Evolutionary conservation across 1,140 invertebrate genomes (phyloP).

Genomic region (Asobara japonica): DNA sequence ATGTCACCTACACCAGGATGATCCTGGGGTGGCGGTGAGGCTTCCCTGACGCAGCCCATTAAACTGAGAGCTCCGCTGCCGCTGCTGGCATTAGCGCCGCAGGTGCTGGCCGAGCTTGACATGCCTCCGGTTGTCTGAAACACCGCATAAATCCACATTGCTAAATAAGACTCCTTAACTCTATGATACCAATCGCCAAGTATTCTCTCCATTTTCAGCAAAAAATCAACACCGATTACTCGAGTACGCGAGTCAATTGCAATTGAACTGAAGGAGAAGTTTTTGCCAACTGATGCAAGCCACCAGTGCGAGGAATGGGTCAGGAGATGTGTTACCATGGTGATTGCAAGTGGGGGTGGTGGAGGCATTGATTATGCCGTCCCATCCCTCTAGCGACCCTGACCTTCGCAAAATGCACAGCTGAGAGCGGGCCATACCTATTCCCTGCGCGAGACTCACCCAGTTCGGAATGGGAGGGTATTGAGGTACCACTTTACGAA

Average conservation of each 20-base stretch:
- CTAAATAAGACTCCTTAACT: slow-evolving; percentile 49
- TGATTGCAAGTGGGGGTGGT: slow-evolving; percentile 50
- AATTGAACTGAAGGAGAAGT: neutral
- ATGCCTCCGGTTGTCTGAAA: slow-evolving; percentile 53
- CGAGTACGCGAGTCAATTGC: neutral
- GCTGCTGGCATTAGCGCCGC: slow-evolving; percentile 37
- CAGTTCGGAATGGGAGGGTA: neutral
- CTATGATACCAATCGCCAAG: slow-evolving; percentile 45
- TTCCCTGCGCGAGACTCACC: neutral
- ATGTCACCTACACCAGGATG: slow-evolving; percentile 43
- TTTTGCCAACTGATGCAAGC: neutral
- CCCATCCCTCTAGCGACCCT: slow-evolving; percentile 41
- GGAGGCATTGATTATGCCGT: slow-evolving; percentile 53
- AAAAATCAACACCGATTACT: neutral
- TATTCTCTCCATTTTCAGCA: slow-evolving; percentile 28
- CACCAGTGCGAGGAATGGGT: slow-evolving; percentile 42
- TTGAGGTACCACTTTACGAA: neutral
- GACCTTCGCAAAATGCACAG: slow-evolving; percentile 39
- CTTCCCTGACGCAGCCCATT: slow-evolving; percentile 66
- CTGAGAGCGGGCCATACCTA: slow-evolving; percentile 13
- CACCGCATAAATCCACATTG: slow-evolving; percentile 50
- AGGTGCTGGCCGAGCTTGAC: slow-evolving; percentile 52
- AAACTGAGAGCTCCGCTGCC: slow-evolving; percentile 61
- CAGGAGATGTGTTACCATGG: slow-evolving; percentile 56
- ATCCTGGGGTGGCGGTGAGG: slow-evolving; percentile 60